phyloP scores from a whole-genome alignment of 1,140 invertebrate genomes.

The Chymomyza costata region DNA sequence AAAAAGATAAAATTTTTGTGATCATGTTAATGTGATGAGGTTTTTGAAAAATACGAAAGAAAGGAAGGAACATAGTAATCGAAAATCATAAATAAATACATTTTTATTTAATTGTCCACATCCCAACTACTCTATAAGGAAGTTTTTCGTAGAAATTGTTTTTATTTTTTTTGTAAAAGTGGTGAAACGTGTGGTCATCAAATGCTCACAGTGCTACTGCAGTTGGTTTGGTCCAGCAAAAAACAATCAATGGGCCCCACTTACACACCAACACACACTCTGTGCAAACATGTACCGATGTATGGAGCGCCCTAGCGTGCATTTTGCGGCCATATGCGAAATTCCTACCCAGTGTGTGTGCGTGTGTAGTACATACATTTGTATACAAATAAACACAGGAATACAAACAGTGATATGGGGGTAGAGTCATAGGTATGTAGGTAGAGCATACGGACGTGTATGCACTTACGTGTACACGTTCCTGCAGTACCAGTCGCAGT shows the following conservation, averaged over 20 bases:
- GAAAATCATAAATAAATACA: too few species aligned
- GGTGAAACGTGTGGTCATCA: conserved; percentile 30
- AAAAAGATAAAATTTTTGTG: too few species aligned
- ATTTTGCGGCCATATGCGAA: conserved; percentile 57
- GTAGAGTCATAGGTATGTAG: conserved; percentile 2
- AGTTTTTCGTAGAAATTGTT: too few species aligned
- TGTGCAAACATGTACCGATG: conserved; percentile 1
- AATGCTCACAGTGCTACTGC: too few species aligned
- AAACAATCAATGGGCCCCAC: conserved; percentile 57
- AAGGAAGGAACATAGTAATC: too few species aligned
- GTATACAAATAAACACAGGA: conserved; percentile 69
- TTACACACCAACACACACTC: conserved; percentile 26
- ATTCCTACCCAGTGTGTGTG: conserved; percentile 9
- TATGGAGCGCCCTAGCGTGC: conserved; percentile 49
- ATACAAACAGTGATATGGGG: conserved; percentile 34
- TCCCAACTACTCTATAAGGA: too few species aligned
- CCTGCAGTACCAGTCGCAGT: too few species aligned
- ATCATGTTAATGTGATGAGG: too few species aligned
- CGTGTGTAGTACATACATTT: conserved; percentile 30
- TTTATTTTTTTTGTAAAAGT: too few species aligned
- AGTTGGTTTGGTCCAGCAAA: conserved; percentile 25
- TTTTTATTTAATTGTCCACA: too few species aligned
- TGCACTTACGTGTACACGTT: conserved; percentile 1
- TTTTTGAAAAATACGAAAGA: too few species aligned
- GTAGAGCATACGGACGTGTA: neutral